These are phyloP conservation scores for Bombus terrestris DNA, from an alignment of 1,140 invertebrate genomes.

Conservation along the genomic window DNA sequence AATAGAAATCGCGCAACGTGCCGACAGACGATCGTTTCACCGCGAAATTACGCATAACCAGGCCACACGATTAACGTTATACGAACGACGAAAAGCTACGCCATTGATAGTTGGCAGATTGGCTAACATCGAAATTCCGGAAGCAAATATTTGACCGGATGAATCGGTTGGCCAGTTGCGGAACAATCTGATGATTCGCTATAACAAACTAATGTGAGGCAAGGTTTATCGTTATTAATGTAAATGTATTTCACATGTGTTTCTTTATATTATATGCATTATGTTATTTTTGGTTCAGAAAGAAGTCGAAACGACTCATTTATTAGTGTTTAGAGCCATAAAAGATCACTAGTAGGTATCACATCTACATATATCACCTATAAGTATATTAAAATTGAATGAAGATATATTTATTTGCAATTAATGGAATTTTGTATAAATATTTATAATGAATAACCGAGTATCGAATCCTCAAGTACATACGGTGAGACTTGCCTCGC, in stretches of 20 bases:
- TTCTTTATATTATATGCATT: background rate
- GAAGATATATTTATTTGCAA: background rate
- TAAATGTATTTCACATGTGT: background rate
- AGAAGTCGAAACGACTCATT: background rate
- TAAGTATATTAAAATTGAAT: background rate
- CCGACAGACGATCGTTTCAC: conserved; percentile 16
- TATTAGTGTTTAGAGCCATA: background rate
- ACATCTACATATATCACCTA: background rate
- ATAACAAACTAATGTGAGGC: background rate
- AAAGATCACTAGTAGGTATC: background rate
- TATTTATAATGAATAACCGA: background rate
- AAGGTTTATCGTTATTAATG: background rate
- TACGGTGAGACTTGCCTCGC: too few species aligned
- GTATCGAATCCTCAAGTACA: background rate
- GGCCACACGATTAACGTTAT: conserved; percentile 51
- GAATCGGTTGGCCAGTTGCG: background rate
- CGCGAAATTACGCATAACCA: conserved; percentile 18
- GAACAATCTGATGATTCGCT: background rate
- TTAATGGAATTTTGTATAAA: background rate
- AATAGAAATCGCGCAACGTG: conserved; percentile 3
- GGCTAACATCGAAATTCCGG: conserved; percentile 40
- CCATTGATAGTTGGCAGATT: background rate
- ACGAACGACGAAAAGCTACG: conserved; percentile 46
- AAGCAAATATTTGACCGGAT: conserved; percentile 28
- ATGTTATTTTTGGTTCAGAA: background rate